Evolutionary conservation across 1,140 invertebrate genomes (phyloP).

Genomic region (Aphaenogaster ashmeadi): DNA sequence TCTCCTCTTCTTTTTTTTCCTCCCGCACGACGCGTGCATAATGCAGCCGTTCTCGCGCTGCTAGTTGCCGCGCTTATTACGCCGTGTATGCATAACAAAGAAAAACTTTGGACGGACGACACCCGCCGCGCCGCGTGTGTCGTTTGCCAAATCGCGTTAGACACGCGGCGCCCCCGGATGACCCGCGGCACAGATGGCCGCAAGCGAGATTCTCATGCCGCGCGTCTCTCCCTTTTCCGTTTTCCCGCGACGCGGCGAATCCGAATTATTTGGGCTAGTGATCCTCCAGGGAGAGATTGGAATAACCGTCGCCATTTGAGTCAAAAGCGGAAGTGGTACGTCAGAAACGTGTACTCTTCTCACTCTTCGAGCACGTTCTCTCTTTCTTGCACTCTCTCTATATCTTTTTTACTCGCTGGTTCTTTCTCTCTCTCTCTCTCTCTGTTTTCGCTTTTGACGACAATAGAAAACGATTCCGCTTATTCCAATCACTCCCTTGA

Average conservation of each 20-base stretch:
- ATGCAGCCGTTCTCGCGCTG: conserved; percentile 13
- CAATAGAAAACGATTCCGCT: no score
- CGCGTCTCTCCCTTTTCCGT: not conserved
- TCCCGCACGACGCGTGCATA: conserved; percentile 14
- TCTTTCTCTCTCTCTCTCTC: no score
- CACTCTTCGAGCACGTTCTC: no score
- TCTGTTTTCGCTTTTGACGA: no score
- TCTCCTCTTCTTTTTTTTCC: not conserved
- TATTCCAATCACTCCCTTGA: no score
- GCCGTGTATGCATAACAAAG: conserved; percentile 48
- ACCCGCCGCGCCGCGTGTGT: conserved; percentile 8
- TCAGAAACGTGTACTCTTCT: no score
- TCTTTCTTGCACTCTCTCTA: no score
- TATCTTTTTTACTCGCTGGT: no score
- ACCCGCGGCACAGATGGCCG: conserved; percentile 12
- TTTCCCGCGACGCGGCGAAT: not conserved
- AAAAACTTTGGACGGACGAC: conserved; percentile 35
- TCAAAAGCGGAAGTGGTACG: no score
- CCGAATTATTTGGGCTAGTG: not conserved
- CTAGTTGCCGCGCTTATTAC: conserved; percentile 40
- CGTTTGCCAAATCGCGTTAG: conserved; percentile 44
- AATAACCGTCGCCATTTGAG: no score
- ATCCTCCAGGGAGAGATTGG: no score
- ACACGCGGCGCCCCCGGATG: not conserved
- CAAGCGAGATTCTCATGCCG: not conserved